A percentile compares a stretch with the other conserved stretches of the same genome.
phyloP scores from a whole-genome alignment of 1,140 invertebrate species.

The Brachionus calyciflorus region DNA sequence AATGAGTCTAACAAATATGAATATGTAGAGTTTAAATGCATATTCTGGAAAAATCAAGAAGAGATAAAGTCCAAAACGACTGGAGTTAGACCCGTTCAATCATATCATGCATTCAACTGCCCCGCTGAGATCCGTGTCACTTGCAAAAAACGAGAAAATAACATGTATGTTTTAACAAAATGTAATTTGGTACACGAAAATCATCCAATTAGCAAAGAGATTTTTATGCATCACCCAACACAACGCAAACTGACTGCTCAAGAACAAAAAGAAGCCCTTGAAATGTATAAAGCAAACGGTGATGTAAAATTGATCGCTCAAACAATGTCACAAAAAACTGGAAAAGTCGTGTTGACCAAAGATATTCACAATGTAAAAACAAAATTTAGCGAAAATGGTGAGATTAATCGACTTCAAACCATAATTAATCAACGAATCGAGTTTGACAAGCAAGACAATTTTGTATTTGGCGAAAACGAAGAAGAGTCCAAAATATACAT shows the following conservation, averaged over 20 bases:
- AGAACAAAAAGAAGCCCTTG: conserved; percentile 8
- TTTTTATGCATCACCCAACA: background rate
- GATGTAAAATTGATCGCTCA: background rate
- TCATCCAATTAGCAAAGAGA: background rate
- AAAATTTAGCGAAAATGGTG: background rate
- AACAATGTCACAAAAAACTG: background rate
- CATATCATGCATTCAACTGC: background rate
- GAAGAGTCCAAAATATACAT: conserved; percentile 14
- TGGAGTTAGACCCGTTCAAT: no score
- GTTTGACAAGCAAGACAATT: background rate
- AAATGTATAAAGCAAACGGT: background rate
- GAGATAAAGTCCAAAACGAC: no score
- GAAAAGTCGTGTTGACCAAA: background rate
- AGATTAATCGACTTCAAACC: background rate
- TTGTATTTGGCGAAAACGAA: conserved; percentile 10
- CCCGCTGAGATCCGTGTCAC: background rate
- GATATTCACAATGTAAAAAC: conserved; percentile 11
- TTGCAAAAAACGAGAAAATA: background rate
- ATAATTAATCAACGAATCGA: background rate
- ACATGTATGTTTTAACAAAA: conserved; percentile 7
- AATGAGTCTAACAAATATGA: no score
- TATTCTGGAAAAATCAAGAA: no score
- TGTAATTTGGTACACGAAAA: background rate
- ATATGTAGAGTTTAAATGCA: no score
- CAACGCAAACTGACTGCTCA: background rate